Evolutionary conservation across 2,797 vertebrate species (phyloP).

Genomic region (Pseudochirops cupreus): DNA sequence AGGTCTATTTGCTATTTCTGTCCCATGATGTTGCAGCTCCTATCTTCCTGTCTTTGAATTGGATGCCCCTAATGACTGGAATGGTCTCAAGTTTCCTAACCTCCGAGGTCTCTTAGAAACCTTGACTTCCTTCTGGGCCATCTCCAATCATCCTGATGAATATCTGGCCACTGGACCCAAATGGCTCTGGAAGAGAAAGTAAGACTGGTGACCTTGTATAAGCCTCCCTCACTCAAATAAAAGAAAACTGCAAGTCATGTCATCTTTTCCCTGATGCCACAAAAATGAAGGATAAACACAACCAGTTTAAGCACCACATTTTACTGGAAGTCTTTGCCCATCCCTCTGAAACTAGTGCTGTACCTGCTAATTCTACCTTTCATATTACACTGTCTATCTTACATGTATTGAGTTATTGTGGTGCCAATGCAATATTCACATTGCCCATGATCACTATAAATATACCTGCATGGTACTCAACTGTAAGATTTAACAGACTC

Average conservation of each 20-base stretch:
- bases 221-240: too few species aligned
- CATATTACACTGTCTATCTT: background rate
- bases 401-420: background rate
- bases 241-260: too few species aligned
- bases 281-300: too few species aligned
- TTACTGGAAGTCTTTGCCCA: background rate
- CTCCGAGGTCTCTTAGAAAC: background rate
- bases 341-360: background rate
- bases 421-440: too few species aligned
- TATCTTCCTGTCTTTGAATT: background rate
- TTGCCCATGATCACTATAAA: too few species aligned
- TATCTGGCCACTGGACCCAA: too few species aligned
- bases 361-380: background rate
- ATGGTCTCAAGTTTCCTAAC: background rate
- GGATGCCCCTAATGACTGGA: background rate
- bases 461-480: too few species aligned
- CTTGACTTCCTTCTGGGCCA: background rate
- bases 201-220: too few species aligned
- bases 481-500: too few species aligned
- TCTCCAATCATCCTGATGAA: too few species aligned
- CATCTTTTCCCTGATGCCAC: too few species aligned
- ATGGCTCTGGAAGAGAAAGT: too few species aligned
- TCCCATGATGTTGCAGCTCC: background rate
- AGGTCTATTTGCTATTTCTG: background rate
- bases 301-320: background rate